Conservation (phyloP, 2,113 vertebrate species). For the Cebus imitator region DNA sequence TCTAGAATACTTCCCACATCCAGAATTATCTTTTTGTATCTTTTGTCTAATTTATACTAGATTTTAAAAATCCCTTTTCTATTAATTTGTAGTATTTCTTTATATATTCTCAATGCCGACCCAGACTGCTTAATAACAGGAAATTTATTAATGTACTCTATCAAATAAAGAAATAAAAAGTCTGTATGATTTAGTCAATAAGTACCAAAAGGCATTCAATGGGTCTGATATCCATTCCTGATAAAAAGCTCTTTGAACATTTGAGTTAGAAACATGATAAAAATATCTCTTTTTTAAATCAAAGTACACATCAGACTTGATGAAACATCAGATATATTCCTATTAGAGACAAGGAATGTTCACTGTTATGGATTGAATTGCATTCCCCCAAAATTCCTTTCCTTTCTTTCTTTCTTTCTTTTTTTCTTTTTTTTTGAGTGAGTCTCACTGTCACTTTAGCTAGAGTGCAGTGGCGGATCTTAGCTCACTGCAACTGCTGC, state of each 20-base stretch:
- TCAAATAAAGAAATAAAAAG: not conserved
- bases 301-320: not conserved
- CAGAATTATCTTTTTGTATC: not conserved
- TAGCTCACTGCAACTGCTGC: too few species aligned
- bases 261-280: not conserved
- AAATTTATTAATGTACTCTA: not conserved
- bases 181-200: not conserved
- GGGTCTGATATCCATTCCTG: not conserved
- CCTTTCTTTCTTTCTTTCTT: too few species aligned
- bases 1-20: not conserved
- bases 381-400: not conserved
- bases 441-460: too few species aligned
- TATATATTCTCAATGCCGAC: not conserved
- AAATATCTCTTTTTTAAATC: not conserved
- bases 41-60: constrained; percentile 8
- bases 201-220: not conserved
- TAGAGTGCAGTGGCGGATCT: too few species aligned
- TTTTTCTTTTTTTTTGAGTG: too few species aligned
- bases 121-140: not conserved
- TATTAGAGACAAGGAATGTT: not conserved
- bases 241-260: not conserved
- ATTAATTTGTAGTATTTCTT: constrained; percentile 17
- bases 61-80: constrained; percentile 3
- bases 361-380: not conserved
- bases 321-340: not conserved